Base-by-base conservation (phyloP, 2,797 vertebrate genomes). In the Numenius phaeopus region DNA sequence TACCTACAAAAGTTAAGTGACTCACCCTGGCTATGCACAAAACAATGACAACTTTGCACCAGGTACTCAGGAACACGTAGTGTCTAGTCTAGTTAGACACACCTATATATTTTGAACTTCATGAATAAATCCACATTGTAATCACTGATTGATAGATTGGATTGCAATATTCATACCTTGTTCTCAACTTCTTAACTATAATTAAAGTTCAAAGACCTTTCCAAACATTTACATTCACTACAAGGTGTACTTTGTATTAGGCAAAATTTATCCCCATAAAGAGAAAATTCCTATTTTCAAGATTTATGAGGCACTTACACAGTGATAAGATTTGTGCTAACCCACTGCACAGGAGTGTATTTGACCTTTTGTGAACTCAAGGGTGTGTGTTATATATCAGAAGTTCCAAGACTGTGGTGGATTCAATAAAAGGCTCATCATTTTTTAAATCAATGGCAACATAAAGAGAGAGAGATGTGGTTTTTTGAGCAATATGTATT, bases 391-490 rank as follows among this genome's bases (percentile, higher is more conserved):
- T 58, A 22, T 19, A 82, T 52, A 64, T 77, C 93, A 92, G 34
- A 58, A 90, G 10, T n/a, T 61, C 46, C 57, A 76, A 42, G 55
- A 44, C 42, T 76, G 21, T 50, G 21, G 11, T 57, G 29, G 30
- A 34, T 85, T 83, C 70, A 59, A 13, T 83, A 80, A 77, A 87
- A 94, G 14, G 6, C 14, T 91, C 73, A 50, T 62, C 54, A 72
- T 23, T 49, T 83, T 89, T 72, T 19, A 89, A 92, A 79, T 59
- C 67, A 34, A 15, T 57, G 15, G 17, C 20, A 92, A 69, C 26
- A 27, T 34, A 47, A 50, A 66, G 40, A 64, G 39, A 49, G 1
- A 3, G 12, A 61, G 1, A 29, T 0, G 0, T 29, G 7, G 10
- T 5, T 87, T 52, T 64, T 80, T 13, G 66, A 89, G 15, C 34